phyloP scores from a whole-genome alignment of 1,140 invertebrate genomes.

The Drosophila teissieri region DNA sequence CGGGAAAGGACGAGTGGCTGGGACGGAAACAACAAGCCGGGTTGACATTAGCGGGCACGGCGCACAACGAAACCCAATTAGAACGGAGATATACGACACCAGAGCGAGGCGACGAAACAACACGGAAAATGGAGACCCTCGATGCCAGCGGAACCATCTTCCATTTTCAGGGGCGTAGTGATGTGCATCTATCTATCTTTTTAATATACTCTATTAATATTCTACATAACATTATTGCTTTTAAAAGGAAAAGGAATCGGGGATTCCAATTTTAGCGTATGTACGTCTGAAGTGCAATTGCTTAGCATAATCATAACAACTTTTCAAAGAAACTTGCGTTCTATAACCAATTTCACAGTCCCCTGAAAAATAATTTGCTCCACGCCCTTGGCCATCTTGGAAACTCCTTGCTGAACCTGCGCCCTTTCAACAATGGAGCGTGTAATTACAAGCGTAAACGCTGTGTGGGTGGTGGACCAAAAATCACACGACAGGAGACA shows the following conservation, averaged over 20 bases:
- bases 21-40: constrained; percentile 39
- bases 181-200: no score
- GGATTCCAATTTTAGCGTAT: no score
- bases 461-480: constrained; percentile 51
- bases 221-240: no score
- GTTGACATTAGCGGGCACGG: constrained; percentile 78
- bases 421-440: constrained; percentile 79
- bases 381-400: constrained; percentile 26
- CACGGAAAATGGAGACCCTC: constrained; percentile 72
- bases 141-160: constrained; percentile 33
- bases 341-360: no score
- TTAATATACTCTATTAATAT: no score
- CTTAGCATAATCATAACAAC: no score
- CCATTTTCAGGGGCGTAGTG: constrained; percentile 14
- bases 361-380: background rate
- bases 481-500: constrained; percentile 74
- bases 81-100: constrained; percentile 79
- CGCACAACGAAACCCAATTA: constrained; percentile 82
- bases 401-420: constrained; percentile 13
- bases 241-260: background rate
- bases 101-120: constrained; percentile 80
- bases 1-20: background rate
- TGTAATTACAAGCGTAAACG: constrained; percentile 84
- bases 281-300: no score
- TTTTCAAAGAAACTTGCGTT: no score